Evolutionary conservation across 2,888 invertebrate genomes (phyloP).

Genomic region (Parelbella ahira): DNA sequence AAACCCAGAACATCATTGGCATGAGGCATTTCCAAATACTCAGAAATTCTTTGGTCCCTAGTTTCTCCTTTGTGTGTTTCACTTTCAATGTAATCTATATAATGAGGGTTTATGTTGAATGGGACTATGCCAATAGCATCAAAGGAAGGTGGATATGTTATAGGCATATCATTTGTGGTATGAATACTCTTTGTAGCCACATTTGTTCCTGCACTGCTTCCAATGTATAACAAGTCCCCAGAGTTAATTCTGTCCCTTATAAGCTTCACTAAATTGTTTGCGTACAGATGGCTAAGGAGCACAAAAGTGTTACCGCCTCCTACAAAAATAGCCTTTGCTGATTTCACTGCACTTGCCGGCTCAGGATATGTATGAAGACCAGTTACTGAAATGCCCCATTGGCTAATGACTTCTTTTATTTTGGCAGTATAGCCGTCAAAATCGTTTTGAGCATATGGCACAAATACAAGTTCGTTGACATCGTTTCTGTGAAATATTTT

Average conservation of each 20-base stretch:
- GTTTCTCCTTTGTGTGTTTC: slow-evolving; percentile 89
- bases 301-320: slow-evolving; percentile 92
- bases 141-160: slow-evolving; percentile 87
- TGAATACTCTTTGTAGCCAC: slow-evolving; percentile 89
- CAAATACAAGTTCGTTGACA: slow-evolving; percentile 83
- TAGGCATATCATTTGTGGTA: slow-evolving; percentile 95
- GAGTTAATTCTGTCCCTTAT: slow-evolving; percentile 83
- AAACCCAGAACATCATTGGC: slow-evolving; percentile 84
- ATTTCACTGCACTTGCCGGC: slow-evolving; percentile 77
- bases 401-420: slow-evolving; percentile 79
- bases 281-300: slow-evolving; percentile 85
- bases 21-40: slow-evolving; percentile 83
- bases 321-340: slow-evolving; percentile 86
- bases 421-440: slow-evolving; percentile 83
- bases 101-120: slow-evolving; percentile 93
- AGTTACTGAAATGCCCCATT: slow-evolving; percentile 84
- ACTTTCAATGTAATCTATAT: slow-evolving; percentile 82
- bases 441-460: slow-evolving; percentile 87
- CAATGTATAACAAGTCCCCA: slow-evolving; percentile 86
- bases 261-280: slow-evolving; percentile 81
- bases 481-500: slow-evolving; percentile 79
- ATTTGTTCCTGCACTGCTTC: slow-evolving; percentile 91
- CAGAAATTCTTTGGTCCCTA: slow-evolving; percentile 85
- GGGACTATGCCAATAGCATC: slow-evolving; percentile 86
- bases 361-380: slow-evolving; percentile 83